phyloP scores from a whole-genome alignment of 2,888 invertebrate species.

The Lucinisca nassula region DNA sequence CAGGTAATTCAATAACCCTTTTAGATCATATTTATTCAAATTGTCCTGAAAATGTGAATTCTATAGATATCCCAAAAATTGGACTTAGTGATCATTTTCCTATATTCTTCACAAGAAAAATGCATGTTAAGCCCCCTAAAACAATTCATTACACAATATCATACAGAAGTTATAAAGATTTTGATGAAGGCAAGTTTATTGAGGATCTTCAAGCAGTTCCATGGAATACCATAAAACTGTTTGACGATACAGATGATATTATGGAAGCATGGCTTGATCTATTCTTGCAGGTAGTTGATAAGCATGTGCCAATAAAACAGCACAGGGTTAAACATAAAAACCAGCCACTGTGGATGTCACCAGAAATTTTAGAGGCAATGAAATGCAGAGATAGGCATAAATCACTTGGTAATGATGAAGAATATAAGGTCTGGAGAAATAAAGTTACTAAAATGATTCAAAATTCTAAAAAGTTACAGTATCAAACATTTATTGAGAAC shows the following conservation, averaged over 20 bases:
- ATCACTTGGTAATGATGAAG: too few relatives aligned
- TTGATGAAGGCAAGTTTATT: background rate
- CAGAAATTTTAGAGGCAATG: too few relatives aligned
- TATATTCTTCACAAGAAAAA: background rate
- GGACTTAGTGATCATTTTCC: background rate
- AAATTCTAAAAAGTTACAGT: too few relatives aligned
- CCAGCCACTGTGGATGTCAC: too few relatives aligned
- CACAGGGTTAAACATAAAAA: too few relatives aligned
- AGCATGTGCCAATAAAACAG: too few relatives aligned
- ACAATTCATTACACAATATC: background rate
- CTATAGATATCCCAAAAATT: background rate
- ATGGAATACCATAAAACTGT: background rate
- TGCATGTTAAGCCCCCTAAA: slow-evolving; percentile 1
- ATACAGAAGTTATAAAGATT: background rate
- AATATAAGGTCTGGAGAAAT: too few relatives aligned
- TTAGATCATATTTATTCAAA: background rate
- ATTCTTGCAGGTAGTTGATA: too few relatives aligned
- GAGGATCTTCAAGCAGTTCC: background rate
- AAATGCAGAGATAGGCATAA: too few relatives aligned
- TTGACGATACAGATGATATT: background rate
- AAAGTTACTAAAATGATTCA: too few relatives aligned
- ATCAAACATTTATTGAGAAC: too few relatives aligned
- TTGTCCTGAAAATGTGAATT: background rate
- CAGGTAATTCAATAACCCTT: background rate
- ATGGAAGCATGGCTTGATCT: background rate